Base-by-base conservation (phyloP, 2,888 invertebrate genomes). In the Drosophila kambysellisi region DNA sequence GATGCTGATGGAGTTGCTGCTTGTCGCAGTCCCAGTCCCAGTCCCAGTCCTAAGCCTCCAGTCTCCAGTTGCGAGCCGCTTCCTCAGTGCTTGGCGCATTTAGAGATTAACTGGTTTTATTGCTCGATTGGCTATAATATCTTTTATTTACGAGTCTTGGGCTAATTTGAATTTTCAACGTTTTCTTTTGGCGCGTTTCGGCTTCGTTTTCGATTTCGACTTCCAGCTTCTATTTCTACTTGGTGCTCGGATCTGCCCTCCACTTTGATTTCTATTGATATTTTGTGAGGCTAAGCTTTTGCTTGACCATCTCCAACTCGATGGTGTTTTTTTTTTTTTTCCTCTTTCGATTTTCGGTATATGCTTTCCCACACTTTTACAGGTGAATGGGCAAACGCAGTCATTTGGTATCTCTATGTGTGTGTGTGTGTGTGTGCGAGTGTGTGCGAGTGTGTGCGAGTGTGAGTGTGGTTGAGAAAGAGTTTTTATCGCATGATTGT, bases 151-250 rank as follows among this genome's bases (percentile, higher is more conserved):
- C 91, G 91, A 92, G 89, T 82, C 82, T 87, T 80, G 82, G 82
- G 91, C 92, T 91, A 91, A 91, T 91, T 91, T 91, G 86, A 91
- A 92, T 92, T 91, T 92, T 83, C 82, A 89, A 88, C 91, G 90
- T 91, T 91, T 91, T 88, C 88, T 91, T 91, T 91, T 73, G 80
- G 72, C 76, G 82, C 79, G 74, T 73, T 80, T 72, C 71, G 48
- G 58, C 64, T 53, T 60, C n/a, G 35, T 48, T 41, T 63, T 73
- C 29, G 30, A 46, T 59, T 32, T 33, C 39, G 54, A 51, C 61
- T 59, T 57, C 37, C 50, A 53, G 35, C 74, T 78, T 75, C 76
- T 69, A 67, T 74, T 58, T 66, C 74, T 79, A 59, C 80, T 64
- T 54, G 25, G 46, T 75, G 54, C 17, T 56, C 70, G 70, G 72